Percentiles rank a stretch among this genome's conserved stretches.
Conservation (phyloP, 1,140 invertebrate species). For the Glossosoma conforme region DNA sequence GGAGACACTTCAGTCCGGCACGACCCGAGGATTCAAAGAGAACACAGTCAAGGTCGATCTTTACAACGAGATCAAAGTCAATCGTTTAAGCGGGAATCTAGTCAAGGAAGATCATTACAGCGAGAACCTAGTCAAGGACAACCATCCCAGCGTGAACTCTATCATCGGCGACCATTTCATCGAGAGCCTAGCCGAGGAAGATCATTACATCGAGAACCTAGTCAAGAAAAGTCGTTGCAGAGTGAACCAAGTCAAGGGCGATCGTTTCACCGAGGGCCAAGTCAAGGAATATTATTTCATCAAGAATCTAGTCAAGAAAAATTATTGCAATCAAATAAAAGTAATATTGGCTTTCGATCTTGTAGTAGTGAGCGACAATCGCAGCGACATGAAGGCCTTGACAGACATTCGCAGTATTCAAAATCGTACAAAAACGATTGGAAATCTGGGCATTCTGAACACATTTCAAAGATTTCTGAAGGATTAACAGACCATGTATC, state of each 20-base stretch:
- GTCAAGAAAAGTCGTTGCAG: not conserved
- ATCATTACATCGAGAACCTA: not conserved
- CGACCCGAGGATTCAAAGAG: slow-evolving; percentile 36
- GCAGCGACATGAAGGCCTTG: too few relatives aligned
- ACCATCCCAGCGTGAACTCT: too few relatives aligned
- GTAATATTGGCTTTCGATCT: too few relatives aligned
- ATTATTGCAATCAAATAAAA: too few relatives aligned
- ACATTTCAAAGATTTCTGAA: too few relatives aligned
- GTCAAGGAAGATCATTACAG: slow-evolving; percentile 23
- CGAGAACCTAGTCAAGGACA: slow-evolving; percentile 23
- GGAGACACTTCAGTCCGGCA: too few relatives aligned
- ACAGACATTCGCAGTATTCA: too few relatives aligned
- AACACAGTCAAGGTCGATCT: slow-evolving; percentile 21
- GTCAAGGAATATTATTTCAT: not conserved
- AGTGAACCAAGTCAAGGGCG: slow-evolving; percentile 7
- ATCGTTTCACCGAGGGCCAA: not conserved
- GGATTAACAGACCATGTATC: too few relatives aligned
- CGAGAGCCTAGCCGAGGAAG: slow-evolving; percentile 21
- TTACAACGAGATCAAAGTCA: too few relatives aligned
- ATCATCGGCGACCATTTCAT: slow-evolving; percentile 2
- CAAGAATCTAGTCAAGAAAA: not conserved
- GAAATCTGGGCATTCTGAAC: too few relatives aligned
- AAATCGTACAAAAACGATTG: too few relatives aligned
- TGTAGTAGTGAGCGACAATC: too few relatives aligned
- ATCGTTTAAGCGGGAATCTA: slow-evolving; percentile 11